These are phyloP conservation scores for Drosophila trichaetosa DNA, from an alignment of 2,888 invertebrate species.

Conservation along the genomic window DNA sequence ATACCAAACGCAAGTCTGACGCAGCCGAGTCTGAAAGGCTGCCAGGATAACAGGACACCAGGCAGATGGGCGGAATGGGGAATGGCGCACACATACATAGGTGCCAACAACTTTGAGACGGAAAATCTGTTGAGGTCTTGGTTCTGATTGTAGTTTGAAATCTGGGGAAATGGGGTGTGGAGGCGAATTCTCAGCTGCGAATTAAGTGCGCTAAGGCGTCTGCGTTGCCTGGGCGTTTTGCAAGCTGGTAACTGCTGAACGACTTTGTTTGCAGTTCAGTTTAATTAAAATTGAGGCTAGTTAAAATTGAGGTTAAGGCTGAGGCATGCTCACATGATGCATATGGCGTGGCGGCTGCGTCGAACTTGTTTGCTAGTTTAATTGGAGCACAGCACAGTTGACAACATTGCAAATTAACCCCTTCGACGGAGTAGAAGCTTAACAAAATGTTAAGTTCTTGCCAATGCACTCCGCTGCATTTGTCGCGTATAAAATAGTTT, in stretches of 20 bases:
- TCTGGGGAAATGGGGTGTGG: background rate
- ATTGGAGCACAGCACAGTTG: conserved; percentile 68
- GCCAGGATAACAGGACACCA: conserved; percentile 34
- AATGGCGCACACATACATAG: conserved; percentile 44
- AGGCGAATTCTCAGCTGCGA: conserved; percentile 57
- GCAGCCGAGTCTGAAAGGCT: conserved; percentile 30
- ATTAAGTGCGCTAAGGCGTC: conserved; percentile 47
- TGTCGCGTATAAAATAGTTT: conserved; percentile 37
- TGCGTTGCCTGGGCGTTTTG: conserved; percentile 11
- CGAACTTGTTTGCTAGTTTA: conserved; percentile 68
- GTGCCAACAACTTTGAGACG: conserved; percentile 65
- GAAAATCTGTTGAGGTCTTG: conserved; percentile 42
- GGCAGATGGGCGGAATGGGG: conserved; percentile 21
- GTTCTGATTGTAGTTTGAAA: conserved; percentile 18
- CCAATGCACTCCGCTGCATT: conserved; percentile 6
- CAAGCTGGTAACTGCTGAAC: conserved; percentile 46
- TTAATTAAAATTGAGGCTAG: conserved; percentile 68
- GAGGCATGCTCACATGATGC: conserved; percentile 34
- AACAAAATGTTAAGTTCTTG: conserved; percentile 25
- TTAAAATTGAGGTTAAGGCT: conserved; percentile 60
- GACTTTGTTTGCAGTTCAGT: conserved; percentile 78
- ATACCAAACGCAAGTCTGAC: conserved; percentile 67
- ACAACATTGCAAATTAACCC: conserved; percentile 50
- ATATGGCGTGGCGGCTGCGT: conserved; percentile 36
- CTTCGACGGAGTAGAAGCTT: background rate